Evolutionary conservation across 2,797 vertebrate genomes (phyloP), one percentile per base, ranked within the genome.

Genomic region (Dromococcyx pavoninus): DNA sequence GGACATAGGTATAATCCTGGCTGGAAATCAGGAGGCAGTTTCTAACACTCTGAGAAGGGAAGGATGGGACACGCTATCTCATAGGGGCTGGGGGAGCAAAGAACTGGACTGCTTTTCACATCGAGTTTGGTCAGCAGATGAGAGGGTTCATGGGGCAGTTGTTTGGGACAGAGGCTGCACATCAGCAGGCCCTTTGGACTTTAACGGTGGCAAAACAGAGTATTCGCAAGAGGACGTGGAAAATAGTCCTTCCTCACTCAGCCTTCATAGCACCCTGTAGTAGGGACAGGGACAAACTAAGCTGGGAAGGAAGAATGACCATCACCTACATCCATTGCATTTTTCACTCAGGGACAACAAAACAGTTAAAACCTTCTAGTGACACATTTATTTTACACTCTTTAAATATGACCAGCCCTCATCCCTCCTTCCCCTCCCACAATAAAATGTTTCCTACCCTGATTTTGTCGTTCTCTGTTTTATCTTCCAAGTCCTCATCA

Each of bases 401-500:
- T 1, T 56, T 91, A 53, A 69, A 73, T 37, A 41, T 27, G 18
- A 66, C 37, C 30, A 41, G 13, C 41, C 56, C 30, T 69, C 61
- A n/a, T 8, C 25, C 35, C 17, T 43, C 9, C 10, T 53, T 74
- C 27, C 76, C 24, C 22, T 90, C 22, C 69, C 73, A 89, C 33
- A 72, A 86, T 74, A 81, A 89, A 94, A 89, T 81, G 58, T 62
- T 92, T 93, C 98, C 95, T 97, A 99, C 99, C 98, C 99, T 98
- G 97, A 99, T 99, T 97, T 99, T 99, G 98, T 99, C 99, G 2
- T 99, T 99, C 94, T 99, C 99, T 23, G 98, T 99, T 97, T 99
- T 99, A 97, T 99, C 99, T 88, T 99, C 99, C 98, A 99, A 97
- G 96, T 99, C 99, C 21, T 99, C 99, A 90, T 99, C 99, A 77